phyloP scores from a whole-genome alignment of 2,797 vertebrate genomes.

The Arremon aurantiirostris region DNA sequence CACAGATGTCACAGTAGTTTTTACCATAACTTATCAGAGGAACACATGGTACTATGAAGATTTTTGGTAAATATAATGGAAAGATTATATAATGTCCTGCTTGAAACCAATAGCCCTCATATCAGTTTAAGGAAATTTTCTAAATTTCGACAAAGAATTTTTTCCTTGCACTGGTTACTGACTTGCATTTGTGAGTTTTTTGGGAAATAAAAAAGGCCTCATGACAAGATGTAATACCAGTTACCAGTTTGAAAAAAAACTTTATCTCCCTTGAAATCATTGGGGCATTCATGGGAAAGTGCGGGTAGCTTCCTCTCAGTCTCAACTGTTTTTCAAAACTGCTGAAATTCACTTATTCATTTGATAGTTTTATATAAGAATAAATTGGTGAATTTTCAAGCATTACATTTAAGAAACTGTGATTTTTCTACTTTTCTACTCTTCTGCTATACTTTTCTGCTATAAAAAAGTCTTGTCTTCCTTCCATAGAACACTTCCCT shows the following conservation, averaged over 20 bases:
- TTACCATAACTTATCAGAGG: background rate
- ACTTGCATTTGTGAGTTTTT: background rate
- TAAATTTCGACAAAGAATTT: background rate
- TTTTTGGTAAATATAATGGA: background rate
- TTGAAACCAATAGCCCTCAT: background rate
- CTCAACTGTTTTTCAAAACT: constrained; percentile 17
- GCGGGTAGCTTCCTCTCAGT: background rate
- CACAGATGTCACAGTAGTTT: background rate
- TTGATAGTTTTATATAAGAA: background rate
- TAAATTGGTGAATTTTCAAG: constrained; percentile 30
- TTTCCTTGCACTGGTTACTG: background rate
- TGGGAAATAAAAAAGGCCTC: background rate
- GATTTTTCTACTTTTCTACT: background rate
- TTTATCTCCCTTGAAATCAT: background rate
- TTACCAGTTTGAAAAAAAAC: background rate
- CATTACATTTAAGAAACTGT: background rate
- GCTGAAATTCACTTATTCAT: background rate
- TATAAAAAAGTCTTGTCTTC: background rate
- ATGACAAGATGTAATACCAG: background rate
- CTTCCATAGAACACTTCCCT: background rate
- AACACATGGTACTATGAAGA: background rate
- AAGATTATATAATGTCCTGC: background rate
- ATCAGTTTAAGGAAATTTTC: background rate
- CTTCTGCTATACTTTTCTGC: background rate
- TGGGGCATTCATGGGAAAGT: background rate